Evolutionary conservation across 2,888 invertebrate genomes (phyloP), one percentile per base, ranked within the genome.

Genomic region (Sinopyrophorus schimmeli): DNA sequence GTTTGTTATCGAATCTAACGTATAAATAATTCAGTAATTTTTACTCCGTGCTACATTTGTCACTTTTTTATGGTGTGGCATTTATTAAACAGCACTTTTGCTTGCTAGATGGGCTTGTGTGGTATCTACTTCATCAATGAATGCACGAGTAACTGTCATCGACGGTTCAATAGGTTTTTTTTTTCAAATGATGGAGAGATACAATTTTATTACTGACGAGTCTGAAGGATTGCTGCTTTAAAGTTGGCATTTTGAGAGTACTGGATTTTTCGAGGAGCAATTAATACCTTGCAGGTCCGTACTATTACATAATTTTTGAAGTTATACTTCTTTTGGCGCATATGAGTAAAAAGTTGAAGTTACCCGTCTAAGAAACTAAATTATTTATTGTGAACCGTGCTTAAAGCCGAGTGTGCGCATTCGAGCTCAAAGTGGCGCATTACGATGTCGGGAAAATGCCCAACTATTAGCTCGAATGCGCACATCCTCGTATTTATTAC

Each of bases 121-220:
- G 9, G 27, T 6, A 46, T 24, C 38, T 18, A 38, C 26, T 41
- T 39, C 47, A 27, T 47, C 39, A 48, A 48, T 48, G 31, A 41
- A 32, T 32, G 48, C 16, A 35, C 41, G 18, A 23, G 47, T 23
- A 38, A 42, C 39, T 41, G 48, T 42, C 48, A 39, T 35, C 48
- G 18, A 9, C 20, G 26, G 5, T 14, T 42, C 35, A 42, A 35
- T 48, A 21, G 28, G 20, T 11, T 23, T 37, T 46, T 37, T 43
- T 10, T 35, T n/a, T 2, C n/a, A 27, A 37, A n/a, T 27, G 35
- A 37, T 39, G 21, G 23, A 46, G 38, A 46, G 46, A 35, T 46
- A 46, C 46, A 27, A 18, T 46, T 46, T 46, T 39, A 37, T 39
- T 39, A 38, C 23, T 39, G 28, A 28, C 27, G 26, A 26, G 20